phyloP scores from a whole-genome alignment of 2,797 vertebrate genomes.

The Chrysocyon brachyurus region DNA sequence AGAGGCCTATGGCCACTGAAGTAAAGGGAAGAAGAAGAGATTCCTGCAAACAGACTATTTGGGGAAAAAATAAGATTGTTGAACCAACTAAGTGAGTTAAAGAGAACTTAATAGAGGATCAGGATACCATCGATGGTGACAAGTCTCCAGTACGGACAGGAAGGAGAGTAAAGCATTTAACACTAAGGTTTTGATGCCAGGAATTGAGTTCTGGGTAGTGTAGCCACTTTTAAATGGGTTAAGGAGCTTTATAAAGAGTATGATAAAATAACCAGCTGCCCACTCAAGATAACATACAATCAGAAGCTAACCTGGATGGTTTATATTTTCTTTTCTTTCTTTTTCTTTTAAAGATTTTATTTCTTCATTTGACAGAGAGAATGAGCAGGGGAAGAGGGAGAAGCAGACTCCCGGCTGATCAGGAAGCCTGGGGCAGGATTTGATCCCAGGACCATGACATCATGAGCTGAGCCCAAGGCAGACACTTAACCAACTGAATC shows the following conservation, averaged over 20 bases:
- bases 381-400: too few species aligned
- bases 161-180: background rate
- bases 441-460: too few species aligned
- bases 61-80: background rate
- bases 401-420: too few species aligned
- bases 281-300: background rate
- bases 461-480: too few species aligned
- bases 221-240: background rate
- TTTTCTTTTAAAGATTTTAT: too few species aligned
- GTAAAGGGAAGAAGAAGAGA: background rate
- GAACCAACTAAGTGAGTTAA: background rate
- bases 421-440: too few species aligned
- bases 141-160: background rate
- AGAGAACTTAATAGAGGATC: background rate
- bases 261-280: background rate
- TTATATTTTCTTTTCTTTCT: background rate
- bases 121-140: background rate
- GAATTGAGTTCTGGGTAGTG: background rate
- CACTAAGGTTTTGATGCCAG: background rate
- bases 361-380: too few species aligned
- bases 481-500: too few species aligned
- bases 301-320: background rate
- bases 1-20: background rate
- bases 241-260: background rate
- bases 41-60: background rate